Conservation (phyloP, 2,113 vertebrate species). For the Hemibagrus wyckioides region DNA sequence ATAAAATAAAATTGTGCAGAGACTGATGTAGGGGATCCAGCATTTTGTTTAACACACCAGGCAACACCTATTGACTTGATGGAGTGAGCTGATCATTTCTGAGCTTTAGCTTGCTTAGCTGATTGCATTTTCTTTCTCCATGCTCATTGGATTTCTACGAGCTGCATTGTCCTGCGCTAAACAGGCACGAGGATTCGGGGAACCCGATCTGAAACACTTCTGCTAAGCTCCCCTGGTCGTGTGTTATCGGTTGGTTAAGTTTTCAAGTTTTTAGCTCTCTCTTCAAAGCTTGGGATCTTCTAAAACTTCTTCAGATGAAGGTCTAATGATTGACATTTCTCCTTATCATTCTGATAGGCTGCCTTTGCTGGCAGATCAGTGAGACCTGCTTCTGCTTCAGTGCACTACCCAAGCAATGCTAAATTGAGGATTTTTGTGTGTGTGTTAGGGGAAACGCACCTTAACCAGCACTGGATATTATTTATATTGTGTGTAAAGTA, state of each 20-base stretch:
- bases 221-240: slow-evolving; percentile 34
- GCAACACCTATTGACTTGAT: slow-evolving; percentile 55
- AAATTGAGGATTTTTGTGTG: slow-evolving; percentile 68
- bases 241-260: slow-evolving; percentile 44
- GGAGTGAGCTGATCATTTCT: slow-evolving; percentile 67
- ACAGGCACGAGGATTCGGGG: slow-evolving; percentile 77
- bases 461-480: slow-evolving; percentile 57
- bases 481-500: slow-evolving; percentile 35
- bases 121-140: slow-evolving; percentile 60
- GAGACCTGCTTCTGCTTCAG: slow-evolving; percentile 69
- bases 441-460: slow-evolving; percentile 39
- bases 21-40: background rate
- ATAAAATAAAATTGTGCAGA: background rate
- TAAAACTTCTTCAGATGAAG: slow-evolving; percentile 34
- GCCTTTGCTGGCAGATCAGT: slow-evolving; percentile 57
- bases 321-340: slow-evolving; percentile 69
- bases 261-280: slow-evolving; percentile 17
- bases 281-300: slow-evolving; percentile 32
- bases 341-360: slow-evolving; percentile 66
- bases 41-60: background rate
- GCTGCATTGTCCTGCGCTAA: slow-evolving; percentile 79
- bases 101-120: slow-evolving; percentile 69
- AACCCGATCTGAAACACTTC: slow-evolving; percentile 65
- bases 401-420: slow-evolving; percentile 67
- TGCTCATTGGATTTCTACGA: slow-evolving; percentile 85